Percentiles rank a stretch among this genome's conserved stretches.
Evolutionary conservation across 2,797 vertebrate species (phyloP).

Genomic region (Sebastiscus albofasciatus): DNA sequence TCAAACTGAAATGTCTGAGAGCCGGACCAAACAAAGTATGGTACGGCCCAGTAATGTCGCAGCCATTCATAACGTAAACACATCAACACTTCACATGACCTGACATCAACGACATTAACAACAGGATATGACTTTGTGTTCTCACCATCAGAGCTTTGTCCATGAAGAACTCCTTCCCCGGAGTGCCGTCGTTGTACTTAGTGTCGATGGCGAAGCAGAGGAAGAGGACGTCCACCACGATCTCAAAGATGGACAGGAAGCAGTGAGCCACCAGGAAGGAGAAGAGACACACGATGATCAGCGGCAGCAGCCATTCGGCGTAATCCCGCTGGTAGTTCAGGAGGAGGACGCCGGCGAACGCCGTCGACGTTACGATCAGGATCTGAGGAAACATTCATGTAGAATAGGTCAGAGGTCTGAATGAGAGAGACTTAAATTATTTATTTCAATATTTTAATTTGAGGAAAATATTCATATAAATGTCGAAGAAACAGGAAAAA

Average conservation of each 20-base stretch:
- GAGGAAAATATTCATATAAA: background rate
- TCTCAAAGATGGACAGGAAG: constrained; percentile 98
- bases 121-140: background rate
- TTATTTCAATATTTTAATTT: no score
- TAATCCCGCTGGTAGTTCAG: constrained; percentile 96
- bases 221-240: constrained; percentile 98
- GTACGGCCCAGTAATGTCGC: no score
- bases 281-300: constrained; percentile 95
- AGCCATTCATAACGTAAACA: no score
- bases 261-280: constrained; percentile 97
- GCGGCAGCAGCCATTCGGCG: constrained; percentile 95
- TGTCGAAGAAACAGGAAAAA: background rate
- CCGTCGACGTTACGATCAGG: constrained; percentile 93
- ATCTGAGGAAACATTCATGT: constrained; percentile 76
- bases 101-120: no score
- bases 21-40: no score
- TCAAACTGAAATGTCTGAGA: no score
- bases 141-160: constrained; percentile 97
- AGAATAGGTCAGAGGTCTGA: background rate
- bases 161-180: constrained; percentile 97
- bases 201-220: constrained; percentile 98
- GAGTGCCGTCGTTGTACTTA: constrained; percentile 97
- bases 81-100: no score
- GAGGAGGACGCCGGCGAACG: constrained; percentile 92
- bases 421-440: background rate